A percentile compares a stretch with the other conserved stretches of the same genome.
phyloP scores from a whole-genome alignment of 2,797 vertebrate species.

The Glossophaga mutica region DNA sequence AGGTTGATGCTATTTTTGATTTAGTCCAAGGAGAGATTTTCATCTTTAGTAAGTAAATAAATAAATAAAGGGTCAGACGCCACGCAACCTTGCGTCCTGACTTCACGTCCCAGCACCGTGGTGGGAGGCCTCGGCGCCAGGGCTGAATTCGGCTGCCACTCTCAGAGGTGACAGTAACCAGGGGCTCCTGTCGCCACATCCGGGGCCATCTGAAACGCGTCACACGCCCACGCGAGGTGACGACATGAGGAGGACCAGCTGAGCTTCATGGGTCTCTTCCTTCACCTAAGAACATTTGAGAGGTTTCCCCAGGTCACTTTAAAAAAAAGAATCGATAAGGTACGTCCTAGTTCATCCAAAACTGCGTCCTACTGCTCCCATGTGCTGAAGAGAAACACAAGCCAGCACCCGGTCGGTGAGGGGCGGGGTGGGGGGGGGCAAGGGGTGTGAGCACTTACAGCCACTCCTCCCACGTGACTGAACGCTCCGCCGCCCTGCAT shows the following conservation, averaged over 20 bases:
- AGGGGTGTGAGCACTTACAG: fast-evolving
- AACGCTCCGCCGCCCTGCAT: no score
- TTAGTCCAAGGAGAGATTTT: slow-evolving; percentile 34
- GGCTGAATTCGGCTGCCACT: slow-evolving; percentile 18
- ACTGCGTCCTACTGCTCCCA: neutral
- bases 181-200: neutral
- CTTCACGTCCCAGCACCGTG: slow-evolving; percentile 32
- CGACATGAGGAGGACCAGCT: neutral
- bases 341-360: neutral
- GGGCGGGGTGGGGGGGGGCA: neutral
- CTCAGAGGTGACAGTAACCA: neutral
- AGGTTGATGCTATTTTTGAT: slow-evolving; percentile 17
- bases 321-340: neutral
- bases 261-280: neutral
- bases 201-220: neutral
- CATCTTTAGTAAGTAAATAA: slow-evolving; percentile 56
- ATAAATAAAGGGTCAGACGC: neutral
- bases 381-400: neutral
- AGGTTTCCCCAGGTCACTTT: neutral
- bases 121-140: slow-evolving; percentile 22
- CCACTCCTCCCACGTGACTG: no score
- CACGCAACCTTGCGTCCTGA: neutral
- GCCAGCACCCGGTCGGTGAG: no score
- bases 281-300: neutral
- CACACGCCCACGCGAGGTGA: neutral